phyloP scores from a whole-genome alignment of 2,797 vertebrate genomes.

The Enoplosus armatus region DNA sequence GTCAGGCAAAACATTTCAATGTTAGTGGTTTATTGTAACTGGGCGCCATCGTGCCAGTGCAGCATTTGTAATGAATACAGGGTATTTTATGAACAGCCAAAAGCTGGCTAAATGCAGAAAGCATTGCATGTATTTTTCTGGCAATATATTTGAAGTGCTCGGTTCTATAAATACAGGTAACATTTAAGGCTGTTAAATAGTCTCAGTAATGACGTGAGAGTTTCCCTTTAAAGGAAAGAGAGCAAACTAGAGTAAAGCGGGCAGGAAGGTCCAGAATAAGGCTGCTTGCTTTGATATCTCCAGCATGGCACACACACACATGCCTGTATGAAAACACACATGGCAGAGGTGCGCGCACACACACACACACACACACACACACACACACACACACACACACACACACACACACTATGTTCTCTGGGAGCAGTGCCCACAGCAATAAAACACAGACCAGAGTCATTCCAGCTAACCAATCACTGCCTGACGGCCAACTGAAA shows the following conservation, averaged over 20 bases:
- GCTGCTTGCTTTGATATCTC: slow-evolving; percentile 33
- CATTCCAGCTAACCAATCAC: slow-evolving; percentile 58
- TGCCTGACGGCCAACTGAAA: slow-evolving; percentile 54
- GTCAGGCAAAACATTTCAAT: slow-evolving; percentile 7
- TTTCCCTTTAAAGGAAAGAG: slow-evolving; percentile 40
- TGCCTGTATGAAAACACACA: slow-evolving; percentile 24
- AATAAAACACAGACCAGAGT: slow-evolving; percentile 59
- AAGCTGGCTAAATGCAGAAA: background rate
- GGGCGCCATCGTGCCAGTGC: background rate
- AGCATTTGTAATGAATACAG: background rate
- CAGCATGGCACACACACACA: slow-evolving; percentile 31
- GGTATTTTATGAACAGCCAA: background rate
- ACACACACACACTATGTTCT: slow-evolving; percentile 27
- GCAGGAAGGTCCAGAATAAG: slow-evolving; percentile 27
- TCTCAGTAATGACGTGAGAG: background rate
- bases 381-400: slow-evolving; percentile 1
- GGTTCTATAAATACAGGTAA: background rate
- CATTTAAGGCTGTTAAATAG: background rate
- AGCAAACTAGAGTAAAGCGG: slow-evolving; percentile 12
- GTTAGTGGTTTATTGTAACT: background rate
- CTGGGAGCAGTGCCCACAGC: slow-evolving; percentile 65
- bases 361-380: slow-evolving; percentile 14
- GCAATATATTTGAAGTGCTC: background rate
- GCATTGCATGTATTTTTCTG: background rate
- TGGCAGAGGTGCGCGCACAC: slow-evolving; percentile 8